Conservation (phyloP, 2,797 vertebrate species). For the Chelon labrosus region DNA sequence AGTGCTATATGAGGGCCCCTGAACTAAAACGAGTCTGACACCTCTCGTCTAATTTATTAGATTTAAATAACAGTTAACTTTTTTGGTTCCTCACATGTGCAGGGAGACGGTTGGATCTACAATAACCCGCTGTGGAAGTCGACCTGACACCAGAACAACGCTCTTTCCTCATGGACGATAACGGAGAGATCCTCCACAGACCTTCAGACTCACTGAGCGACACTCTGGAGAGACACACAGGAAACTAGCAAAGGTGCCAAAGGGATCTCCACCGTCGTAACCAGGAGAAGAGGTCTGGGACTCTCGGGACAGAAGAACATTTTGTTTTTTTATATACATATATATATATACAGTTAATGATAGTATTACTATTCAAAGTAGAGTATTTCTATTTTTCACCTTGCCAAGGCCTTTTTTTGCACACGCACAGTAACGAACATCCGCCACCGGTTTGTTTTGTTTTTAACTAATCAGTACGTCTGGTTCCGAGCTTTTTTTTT, state of each 20-base stretch:
- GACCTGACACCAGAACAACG: conserved; percentile 78
- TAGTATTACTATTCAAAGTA: conserved; percentile 79
- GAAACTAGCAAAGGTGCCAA: conserved; percentile 72
- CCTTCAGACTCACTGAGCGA: conserved; percentile 41
- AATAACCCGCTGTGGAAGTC: conserved; percentile 92
- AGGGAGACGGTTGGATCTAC: conserved; percentile 95
- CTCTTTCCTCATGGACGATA: conserved; percentile 31
- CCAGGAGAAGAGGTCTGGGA: conserved; percentile 28
- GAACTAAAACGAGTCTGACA: too few species aligned
- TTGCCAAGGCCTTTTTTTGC: conserved; percentile 90
- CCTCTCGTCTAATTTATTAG: too few species aligned
- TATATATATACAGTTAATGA: conserved; percentile 73
- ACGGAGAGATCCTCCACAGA: conserved; percentile 27
- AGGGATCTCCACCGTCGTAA: conserved; percentile 53
- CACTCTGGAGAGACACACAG: conserved; percentile 40
- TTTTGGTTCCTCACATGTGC: conserved; percentile 2
- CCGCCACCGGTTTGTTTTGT: conserved; percentile 67
- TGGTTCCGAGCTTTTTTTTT: conserved; percentile 30
- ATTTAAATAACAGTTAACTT: too few species aligned
- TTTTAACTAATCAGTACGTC: conserved; percentile 20
- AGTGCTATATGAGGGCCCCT: too few species aligned
- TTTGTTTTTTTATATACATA: conserved; percentile 57
- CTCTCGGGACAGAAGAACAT: conserved; percentile 74
- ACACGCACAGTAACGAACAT: conserved; percentile 74
- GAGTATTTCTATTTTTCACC: conserved; percentile 93